Base-by-base conservation (phyloP, 2,888 invertebrate genomes). In the Tuta absoluta region DNA sequence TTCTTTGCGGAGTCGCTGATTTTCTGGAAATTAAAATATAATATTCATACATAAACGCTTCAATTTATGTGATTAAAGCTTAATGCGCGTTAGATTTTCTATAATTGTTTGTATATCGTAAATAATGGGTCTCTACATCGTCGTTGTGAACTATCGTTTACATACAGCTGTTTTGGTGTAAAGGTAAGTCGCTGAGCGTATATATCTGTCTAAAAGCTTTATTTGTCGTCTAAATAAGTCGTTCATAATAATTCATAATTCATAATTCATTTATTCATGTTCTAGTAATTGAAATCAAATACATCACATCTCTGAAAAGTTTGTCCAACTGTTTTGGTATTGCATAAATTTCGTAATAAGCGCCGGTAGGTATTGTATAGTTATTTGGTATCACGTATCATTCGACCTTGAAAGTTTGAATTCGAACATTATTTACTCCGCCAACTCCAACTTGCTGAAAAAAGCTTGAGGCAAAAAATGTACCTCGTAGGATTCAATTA, bases 141-240 rank as follows among this genome's bases (percentile, higher is more conserved):
- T 68, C 67, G 78, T 70, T 65, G 71, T 72, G 70, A 75, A 69
- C 49, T 53, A 59, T 66, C 71, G 62, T 72, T 66, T 81, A 70
- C 71, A 69, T 74, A 79, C 86, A 86, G 82, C 86, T 89, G 89
- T 85, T 86, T 84, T 77, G 72, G 73, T 84, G 82, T 90, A 90
- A 86, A 87, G 86, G 90, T 88, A 80, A 63, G 21, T 60, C 65
- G 37, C 8, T 53, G 12, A 2, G n/a, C 8, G 28, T 56, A 1
- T 51, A 23, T 12, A 19, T 11, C 5, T 17, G 17, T 8, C 17
- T 19, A 51, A 12, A 23, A 23, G 23, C 51, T 4, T 17, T n/a
- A 45, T 17, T 17, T 17, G 17, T 17, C 17, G 17, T 17, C 3
- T 1, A 14, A 41, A 1, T 41, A 17, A 3, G 7, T 17, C 7